Evolutionary conservation across 2,797 vertebrate species (phyloP), one percentile per base, ranked within the genome.

Genomic region (Channa striata): DNA sequence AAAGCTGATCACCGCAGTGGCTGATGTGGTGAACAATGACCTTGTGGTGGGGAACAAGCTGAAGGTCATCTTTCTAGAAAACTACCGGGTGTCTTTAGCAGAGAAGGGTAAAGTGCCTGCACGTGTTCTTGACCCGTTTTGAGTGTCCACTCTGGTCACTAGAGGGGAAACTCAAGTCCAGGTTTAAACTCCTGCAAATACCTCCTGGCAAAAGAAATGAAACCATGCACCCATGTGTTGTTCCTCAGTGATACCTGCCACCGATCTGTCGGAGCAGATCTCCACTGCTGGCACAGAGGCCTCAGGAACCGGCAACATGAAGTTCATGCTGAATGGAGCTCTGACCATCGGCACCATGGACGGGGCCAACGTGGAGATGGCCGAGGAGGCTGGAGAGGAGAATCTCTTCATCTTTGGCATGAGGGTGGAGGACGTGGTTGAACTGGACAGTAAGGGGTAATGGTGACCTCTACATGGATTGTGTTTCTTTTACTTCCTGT

Each of bases 321-420:
- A 99, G 79, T 99, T 99, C 93, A 99, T 99, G 97, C 89, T 99
- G 85, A 99, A 99, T 0, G 97, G 97, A 0, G 97, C 97, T 0
- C 94, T 99, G 81, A 99, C 97, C 86, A 98, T 99, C 0, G 97
- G 97, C 75, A 99, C 97, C 70, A 97, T 99, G 97, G 97, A 99
- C 6, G 97, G 97, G 1, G 97, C 97, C 89, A 99, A 98, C 0
- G 97, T 99, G 76, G 97, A 99, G 84, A 99, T 99, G 97, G 97
- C 96, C 0, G 97, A 99, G 84, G 97, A 99, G 85, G 97, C 97
- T 0, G 96, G 97, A 5, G 95, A 97, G 77, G 96, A 97, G 64
- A 99, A 99, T 87, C 89, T 99, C 2, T 99, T 99, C 89, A 99
- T 99, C 84, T 99, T 99, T 0, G 97, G 97, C 89, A 97, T 99